Conservation (phyloP, 2,888 invertebrate species). For the Metalampra italica region DNA sequence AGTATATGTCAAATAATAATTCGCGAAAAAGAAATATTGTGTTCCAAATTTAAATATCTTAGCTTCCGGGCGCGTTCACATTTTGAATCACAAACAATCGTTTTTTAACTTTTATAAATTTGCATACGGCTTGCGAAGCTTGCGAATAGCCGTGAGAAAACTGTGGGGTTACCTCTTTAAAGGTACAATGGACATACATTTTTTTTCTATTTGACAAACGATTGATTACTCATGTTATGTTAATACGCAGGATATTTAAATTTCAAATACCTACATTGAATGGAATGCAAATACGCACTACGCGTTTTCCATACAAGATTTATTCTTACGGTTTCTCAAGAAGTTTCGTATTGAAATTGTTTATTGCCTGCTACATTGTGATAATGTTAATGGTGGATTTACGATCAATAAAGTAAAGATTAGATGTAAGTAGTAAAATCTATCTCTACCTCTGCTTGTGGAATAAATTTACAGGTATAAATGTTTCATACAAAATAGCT, state of each 20-base stretch:
- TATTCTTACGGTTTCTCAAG: constrained; percentile 21
- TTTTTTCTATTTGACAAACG: constrained; percentile 29
- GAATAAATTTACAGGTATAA: too few relatives aligned
- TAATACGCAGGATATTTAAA: constrained; percentile 30
- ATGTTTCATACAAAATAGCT: too few relatives aligned
- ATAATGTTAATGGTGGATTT: constrained; percentile 20
- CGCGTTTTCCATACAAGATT: constrained; percentile 21
- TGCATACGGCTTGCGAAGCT: constrained; percentile 40
- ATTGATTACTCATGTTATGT: constrained; percentile 54
- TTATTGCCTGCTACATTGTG: constrained; percentile 17
- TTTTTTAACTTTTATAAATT: constrained; percentile 29
- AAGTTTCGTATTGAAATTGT: constrained; percentile 17
- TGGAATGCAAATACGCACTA: constrained; percentile 30
- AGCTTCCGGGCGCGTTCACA: constrained; percentile 42
- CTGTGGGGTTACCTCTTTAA: constrained; percentile 15
- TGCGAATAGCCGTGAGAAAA: constrained; percentile 45
- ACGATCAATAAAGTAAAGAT: constrained; percentile 16
- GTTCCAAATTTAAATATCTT: constrained; percentile 46
- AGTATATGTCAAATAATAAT: constrained; percentile 7
- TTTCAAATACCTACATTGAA: constrained; percentile 31
- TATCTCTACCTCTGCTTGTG: too few relatives aligned
- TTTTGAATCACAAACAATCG: constrained; percentile 21
- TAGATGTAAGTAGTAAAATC: background rate
- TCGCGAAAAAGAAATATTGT: constrained; percentile 24
- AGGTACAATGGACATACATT: constrained; percentile 20